Evolutionary conservation across 2,888 invertebrate genomes (phyloP), one percentile per base, ranked within the genome.

Genomic region (Venustoraphidia nigricollis): DNA sequence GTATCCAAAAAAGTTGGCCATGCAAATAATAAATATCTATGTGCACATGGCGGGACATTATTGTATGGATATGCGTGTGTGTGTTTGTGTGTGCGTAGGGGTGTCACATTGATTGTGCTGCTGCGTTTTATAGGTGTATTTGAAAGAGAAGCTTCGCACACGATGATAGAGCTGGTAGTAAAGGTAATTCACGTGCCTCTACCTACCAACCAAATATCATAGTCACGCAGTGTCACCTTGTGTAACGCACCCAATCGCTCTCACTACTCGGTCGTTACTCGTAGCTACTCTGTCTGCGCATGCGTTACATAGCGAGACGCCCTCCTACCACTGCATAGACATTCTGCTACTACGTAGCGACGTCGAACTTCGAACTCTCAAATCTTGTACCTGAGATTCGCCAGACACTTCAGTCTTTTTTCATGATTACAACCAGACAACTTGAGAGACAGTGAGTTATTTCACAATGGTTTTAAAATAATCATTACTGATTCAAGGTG

Each of bases 371-470:
- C 34, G 11, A 54, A 55, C 56, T 55, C 53, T 50, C 47, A 27
- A 27, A 27, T 59, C 57, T 59, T 59, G 60, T 59, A 58, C 60
- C 45, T 45, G 37, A 36, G 14, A 62, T 62, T 61, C 62, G 63
- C 62, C 62, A 61, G 63, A 27, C 27, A 27, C 27, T 27, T 27
- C 27, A 27, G 27, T 27, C 62, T 62, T 60, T 58, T 48, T 56
- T 54, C 56, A 58, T 58, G 27, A 27, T 27, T 27, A 27, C 27
- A 27, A 59, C 58, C 59, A 62, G 61, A 61, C 60, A 59, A 55
- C 61, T 27, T 57, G 59, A 63, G 63, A 64, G 63, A 63, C 64
- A 64, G 62, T 65, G 66, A 63, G 62, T 64, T 63, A 59, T 58
- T 60, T 58, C 13, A 45, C 34, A 45, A 36, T 27, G 27, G 27